Evolutionary conservation across 1,140 invertebrate genomes (phyloP), one percentile per base, ranked within the genome.

Genomic region (Charaxes varanes): DNA sequence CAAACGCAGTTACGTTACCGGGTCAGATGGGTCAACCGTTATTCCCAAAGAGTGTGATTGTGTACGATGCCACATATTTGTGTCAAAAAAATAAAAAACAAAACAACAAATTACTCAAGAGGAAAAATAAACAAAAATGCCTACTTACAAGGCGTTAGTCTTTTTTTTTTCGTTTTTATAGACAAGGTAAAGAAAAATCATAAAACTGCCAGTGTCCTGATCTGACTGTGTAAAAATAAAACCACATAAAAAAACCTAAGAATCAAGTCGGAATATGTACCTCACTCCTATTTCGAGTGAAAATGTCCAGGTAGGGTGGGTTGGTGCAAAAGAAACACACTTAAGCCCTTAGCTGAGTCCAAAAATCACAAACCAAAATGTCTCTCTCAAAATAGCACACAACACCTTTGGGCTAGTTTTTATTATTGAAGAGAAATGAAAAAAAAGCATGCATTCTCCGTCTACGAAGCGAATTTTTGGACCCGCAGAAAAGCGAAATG

Each of bases 231-330:
- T 48, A 53, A 55, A 60, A 67, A 57, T 52, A 43, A 45, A 49
- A 62, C 47, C 47, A 64, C 51, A 62, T 35, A 49, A 52, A 57
- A 45, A 28, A 49, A 45, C 21, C 26, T 27, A 30, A 44, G 30
- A 35, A 62, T 56, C 53, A 67, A 66, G 58, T 33, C 28, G 11
- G 28, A 38, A 33, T 23, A 37, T 32, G 24, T 77, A 77, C 67
- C 73, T 81, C 53, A 61, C 48, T 70, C 62, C 62, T 63, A 64
- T 41, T 57, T 41, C 53, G 60, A 79, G 74, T 62, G 69, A 41
- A 78, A 80, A 80, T 78, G 74, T 80, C 73, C 74, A 80, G 74
- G 78, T 78, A 82, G 78, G 78, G 67, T 27, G 55, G 41, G 45
- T 54, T 31, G 59, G 62, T 63, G 67, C 66, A 77, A 78, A 79